A percentile compares a stretch with the other conserved stretches of the same genome.
Evolutionary conservation across 2,888 invertebrate genomes (phyloP).

Genomic region (Allophyes oxyacanthae): DNA sequence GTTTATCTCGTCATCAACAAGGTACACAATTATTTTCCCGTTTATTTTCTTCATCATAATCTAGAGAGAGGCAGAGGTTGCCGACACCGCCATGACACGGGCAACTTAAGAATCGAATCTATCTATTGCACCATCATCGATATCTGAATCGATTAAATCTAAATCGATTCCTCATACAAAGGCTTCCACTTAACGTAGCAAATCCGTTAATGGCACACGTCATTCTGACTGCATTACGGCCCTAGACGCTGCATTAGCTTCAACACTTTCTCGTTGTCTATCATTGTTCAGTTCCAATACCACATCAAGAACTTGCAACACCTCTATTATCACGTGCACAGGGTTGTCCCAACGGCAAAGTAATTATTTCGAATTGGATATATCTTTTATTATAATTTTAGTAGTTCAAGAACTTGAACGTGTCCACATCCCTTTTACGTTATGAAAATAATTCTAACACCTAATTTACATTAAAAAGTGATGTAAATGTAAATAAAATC

Average conservation of each 20-base stretch:
- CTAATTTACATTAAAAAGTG: too few species aligned
- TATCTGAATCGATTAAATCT: constrained; percentile 57
- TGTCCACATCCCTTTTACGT: too few species aligned
- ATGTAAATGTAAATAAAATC: too few species aligned
- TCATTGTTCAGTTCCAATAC: constrained; percentile 61
- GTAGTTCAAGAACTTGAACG: too few species aligned
- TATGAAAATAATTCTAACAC: too few species aligned
- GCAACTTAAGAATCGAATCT: constrained; percentile 48
- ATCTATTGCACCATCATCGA: constrained; percentile 52
- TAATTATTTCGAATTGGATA: not conserved
- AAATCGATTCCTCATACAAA: constrained; percentile 61
- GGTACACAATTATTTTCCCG: constrained; percentile 9
- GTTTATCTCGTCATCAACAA: too few species aligned
- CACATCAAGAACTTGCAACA: constrained; percentile 56
- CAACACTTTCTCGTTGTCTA: constrained; percentile 66
- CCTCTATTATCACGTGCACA: constrained; percentile 41
- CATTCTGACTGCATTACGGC: constrained; percentile 60
- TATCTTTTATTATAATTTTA: too few species aligned
- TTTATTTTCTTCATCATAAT: constrained; percentile 3
- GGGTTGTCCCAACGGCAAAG: constrained; percentile 13
- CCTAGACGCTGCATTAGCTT: constrained; percentile 64
- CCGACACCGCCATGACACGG: constrained; percentile 50
- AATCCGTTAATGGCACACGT: constrained; percentile 67
- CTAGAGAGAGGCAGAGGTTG: constrained; percentile 21
- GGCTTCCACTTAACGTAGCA: constrained; percentile 59